Base-by-base conservation (phyloP, 35 echinoderm and acorn worm species). In the Patiria miniata region DNA sequence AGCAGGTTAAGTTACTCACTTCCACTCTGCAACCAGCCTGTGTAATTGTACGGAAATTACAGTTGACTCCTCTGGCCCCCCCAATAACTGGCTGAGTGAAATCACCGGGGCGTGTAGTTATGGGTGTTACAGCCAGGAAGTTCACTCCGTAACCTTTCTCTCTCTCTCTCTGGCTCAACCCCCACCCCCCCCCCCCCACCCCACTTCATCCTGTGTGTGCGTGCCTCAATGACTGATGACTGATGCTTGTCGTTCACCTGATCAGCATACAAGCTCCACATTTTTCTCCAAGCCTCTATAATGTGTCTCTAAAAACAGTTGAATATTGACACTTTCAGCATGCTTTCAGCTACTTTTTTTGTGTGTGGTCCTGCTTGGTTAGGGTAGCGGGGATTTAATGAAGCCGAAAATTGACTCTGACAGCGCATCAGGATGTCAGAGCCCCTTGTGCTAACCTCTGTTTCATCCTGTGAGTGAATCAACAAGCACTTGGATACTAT, bases 81-180 rank as follows among this genome's bases (percentile, higher is more conserved):
- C 26, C 65, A 16, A 26, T 32, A 26, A 73, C 65, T 73, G 65
- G 34, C 65, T 28, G 65, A 73, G 65, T 73, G 65, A 73, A 30
- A 22, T 73, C 65, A 73, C 65, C 65, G 26, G 65, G 65, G 65
- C 65, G 65, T 26, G 65, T 73, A 26, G 7, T 26, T 18, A 9
- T 73, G 65, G 65, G 65, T 73, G 65, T 73, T 73, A 73, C 65
- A 18, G 65, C 34, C 65, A 73, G 65, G 65, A 73, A 73, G 65
- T 34, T 28, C 12, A 23, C 65, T 73, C 34, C 65, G 34, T 30
- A 73, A 73, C 65, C 65, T 30, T 73, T 68, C 32, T 73, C 65
- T 73, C 26, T 73, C 34, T 73, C 42, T 47, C 42, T 47, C 42
- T 47, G n/a, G n/a, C n/a, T n/a, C n/a, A n/a, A n/a, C n/a, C n/a